Evolutionary conservation across 2,797 vertebrate genomes (phyloP).

Genomic region (Anolis apletophallus): DNA sequence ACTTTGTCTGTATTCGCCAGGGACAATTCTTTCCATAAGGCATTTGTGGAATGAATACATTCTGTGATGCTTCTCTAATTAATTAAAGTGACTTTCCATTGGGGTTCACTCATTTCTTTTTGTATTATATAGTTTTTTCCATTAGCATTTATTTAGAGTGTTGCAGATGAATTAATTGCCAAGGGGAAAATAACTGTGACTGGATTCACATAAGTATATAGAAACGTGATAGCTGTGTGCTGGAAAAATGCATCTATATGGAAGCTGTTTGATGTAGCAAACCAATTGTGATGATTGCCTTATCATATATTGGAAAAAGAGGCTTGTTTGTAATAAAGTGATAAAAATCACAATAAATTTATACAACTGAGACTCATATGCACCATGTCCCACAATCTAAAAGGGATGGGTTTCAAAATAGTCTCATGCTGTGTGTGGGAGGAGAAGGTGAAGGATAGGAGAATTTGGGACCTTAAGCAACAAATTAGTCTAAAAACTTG

Average conservation of each 20-base stretch:
- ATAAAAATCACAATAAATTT: neutral
- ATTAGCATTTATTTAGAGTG: neutral
- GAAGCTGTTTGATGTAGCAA: neutral
- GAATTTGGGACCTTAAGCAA: neutral
- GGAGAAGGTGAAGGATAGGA: neutral
- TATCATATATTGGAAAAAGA: neutral
- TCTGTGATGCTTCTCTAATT: slow-evolving; percentile 10
- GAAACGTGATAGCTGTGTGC: neutral
- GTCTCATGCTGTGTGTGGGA: neutral
- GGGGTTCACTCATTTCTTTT: slow-evolving; percentile 45
- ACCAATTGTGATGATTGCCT: neutral
- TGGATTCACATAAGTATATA: slow-evolving; percentile 10
- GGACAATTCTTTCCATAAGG: slow-evolving; percentile 24
- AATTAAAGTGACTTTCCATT: slow-evolving; percentile 19
- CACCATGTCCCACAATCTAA: neutral
- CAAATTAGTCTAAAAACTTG: neutral
- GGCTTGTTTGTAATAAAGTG: neutral
- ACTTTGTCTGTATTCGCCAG: slow-evolving; percentile 53
- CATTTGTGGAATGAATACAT: slow-evolving; percentile 37
- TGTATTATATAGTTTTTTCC: slow-evolving; percentile 34
- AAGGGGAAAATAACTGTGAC: neutral
- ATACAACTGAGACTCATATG: neutral
- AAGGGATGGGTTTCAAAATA: neutral
- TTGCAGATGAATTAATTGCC: slow-evolving; percentile 16
- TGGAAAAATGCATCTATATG: neutral